Evolutionary conservation across 2,888 invertebrate genomes (phyloP).

Genomic region (Platycheirus rosarum): DNA sequence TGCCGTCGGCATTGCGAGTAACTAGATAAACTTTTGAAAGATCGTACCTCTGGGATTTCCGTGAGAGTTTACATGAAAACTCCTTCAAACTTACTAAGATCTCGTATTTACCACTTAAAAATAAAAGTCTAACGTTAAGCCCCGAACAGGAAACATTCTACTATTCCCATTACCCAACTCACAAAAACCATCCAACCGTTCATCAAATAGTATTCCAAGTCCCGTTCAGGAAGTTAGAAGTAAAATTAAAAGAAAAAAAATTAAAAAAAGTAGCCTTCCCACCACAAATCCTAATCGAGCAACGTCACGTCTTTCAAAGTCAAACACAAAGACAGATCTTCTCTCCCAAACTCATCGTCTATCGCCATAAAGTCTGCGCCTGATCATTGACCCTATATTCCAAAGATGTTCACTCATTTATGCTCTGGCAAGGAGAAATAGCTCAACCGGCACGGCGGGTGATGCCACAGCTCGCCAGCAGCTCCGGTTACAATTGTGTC

Average conservation of each 20-base stretch:
- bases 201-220: background rate
- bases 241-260: too few species aligned
- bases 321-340: constrained; percentile 9
- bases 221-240: background rate
- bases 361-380: constrained; percentile 66
- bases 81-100: too few species aligned
- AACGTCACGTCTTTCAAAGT: constrained; percentile 25
- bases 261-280: constrained; percentile 14
- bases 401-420: constrained; percentile 66
- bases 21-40: too few species aligned
- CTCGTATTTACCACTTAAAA: too few species aligned
- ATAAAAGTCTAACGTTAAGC: constrained; percentile 14
- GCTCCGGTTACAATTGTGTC: constrained; percentile 50
- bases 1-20: too few species aligned
- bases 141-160: constrained; percentile 22
- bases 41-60: too few species aligned
- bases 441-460: constrained; percentile 69
- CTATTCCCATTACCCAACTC: constrained; percentile 24
- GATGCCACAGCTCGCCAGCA: constrained; percentile 67
- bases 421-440: constrained; percentile 58
- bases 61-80: too few species aligned
- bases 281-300: constrained; percentile 22
- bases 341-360: constrained; percentile 32
- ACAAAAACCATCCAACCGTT: constrained; percentile 30
- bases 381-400: constrained; percentile 72